Conservation (phyloP, 2,888 invertebrate genomes). For the Acrobasis suavella region DNA sequence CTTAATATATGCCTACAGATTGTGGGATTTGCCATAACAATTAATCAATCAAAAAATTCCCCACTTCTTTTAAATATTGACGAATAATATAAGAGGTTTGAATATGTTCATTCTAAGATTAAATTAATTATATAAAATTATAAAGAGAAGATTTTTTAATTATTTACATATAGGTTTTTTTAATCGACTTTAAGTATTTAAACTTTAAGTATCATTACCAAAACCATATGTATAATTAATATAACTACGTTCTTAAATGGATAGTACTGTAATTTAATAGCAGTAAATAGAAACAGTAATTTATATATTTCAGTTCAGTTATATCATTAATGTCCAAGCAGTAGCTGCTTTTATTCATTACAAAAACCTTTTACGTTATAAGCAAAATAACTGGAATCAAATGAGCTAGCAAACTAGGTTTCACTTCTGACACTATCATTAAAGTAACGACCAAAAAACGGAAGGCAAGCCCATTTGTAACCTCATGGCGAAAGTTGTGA, state of each 20-base stretch:
- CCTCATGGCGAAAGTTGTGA: slow-evolving; percentile 14
- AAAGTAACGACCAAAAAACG: slow-evolving; percentile 15
- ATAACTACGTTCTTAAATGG: too few relatives aligned
- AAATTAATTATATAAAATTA: background rate
- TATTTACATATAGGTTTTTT: too few relatives aligned
- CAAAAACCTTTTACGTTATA: background rate
- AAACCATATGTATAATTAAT: too few relatives aligned
- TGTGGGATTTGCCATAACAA: background rate
- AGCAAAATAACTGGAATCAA: slow-evolving; percentile 9
- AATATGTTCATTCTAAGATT: background rate
- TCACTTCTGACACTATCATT: slow-evolving; percentile 17
- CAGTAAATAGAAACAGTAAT: too few relatives aligned
- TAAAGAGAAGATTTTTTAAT: too few relatives aligned
- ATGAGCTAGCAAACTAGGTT: slow-evolving; percentile 15
- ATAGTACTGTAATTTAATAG: too few relatives aligned
- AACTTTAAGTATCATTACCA: too few relatives aligned
- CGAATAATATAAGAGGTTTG: background rate
- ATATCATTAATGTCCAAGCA: background rate
- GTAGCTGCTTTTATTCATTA: slow-evolving; percentile 5
- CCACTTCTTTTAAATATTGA: background rate
- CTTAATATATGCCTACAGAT: background rate
- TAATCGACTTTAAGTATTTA: too few relatives aligned
- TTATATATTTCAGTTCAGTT: background rate
- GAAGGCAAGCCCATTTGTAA: background rate
- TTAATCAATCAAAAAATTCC: background rate